A percentile compares a stretch with the other conserved stretches of the same genome.
Conservation (phyloP, 2,797 vertebrate species). For the Picus viridis region DNA sequence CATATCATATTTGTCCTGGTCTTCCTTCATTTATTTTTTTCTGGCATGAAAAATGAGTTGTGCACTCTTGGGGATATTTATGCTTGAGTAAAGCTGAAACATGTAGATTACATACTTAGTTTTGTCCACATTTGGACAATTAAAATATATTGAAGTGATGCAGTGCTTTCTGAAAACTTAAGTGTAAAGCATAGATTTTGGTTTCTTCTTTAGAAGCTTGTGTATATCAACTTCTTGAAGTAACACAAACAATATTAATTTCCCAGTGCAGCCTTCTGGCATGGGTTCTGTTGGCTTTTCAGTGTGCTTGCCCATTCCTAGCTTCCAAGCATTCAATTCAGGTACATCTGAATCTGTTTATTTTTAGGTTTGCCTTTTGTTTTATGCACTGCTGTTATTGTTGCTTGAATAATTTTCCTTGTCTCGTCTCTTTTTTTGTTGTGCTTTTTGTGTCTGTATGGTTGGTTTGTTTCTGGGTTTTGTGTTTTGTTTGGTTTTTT, state of each 20-base stretch:
- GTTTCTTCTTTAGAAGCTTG: not conserved
- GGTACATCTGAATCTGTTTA: not conserved
- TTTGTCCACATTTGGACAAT: not conserved
- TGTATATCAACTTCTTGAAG: not conserved
- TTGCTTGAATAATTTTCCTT: not conserved
- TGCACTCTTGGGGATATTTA: not conserved
- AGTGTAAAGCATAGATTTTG: not conserved
- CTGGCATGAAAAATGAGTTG: not conserved
- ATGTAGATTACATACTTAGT: not conserved
- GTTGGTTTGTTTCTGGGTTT: not conserved
- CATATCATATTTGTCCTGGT: not conserved
- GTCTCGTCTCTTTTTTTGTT: not conserved
- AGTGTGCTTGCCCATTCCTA: not conserved
- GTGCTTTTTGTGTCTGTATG: not conserved
- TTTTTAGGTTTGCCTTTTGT: not conserved
- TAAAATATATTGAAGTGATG: not conserved
- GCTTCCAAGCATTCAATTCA: not conserved
- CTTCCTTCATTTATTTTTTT: not conserved
- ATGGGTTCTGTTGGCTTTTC: not conserved
- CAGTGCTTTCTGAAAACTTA: not conserved
- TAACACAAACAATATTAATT: not conserved
- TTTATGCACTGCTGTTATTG: not conserved
- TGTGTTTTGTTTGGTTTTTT: not conserved
- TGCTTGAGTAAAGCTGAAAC: not conserved
- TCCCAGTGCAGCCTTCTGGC: not conserved